Percentiles rank a stretch among this genome's conserved stretches.
Evolutionary conservation across 1,140 invertebrate species (phyloP).

Genomic region (Aphidius gifuensis): DNA sequence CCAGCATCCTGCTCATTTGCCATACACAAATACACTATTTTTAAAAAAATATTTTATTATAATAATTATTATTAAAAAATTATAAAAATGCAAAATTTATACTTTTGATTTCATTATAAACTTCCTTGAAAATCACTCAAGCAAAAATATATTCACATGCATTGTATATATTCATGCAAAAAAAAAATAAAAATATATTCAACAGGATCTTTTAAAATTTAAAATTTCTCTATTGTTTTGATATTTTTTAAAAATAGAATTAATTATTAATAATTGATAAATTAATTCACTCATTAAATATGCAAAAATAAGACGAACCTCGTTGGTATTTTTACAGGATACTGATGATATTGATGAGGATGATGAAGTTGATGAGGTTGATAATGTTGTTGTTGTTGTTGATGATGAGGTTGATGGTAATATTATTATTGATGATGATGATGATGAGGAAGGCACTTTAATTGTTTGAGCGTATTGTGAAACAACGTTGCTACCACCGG

Average conservation of each 20-base stretch:
- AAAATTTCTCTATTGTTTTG: too few relatives aligned
- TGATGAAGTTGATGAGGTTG: not conserved
- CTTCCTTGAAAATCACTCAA: too few relatives aligned
- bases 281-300: not conserved
- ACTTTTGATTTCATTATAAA: too few relatives aligned
- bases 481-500: conserved; percentile 32
- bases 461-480: conserved; percentile 30
- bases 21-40: too few relatives aligned
- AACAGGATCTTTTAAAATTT: too few relatives aligned
- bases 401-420: conserved; percentile 9
- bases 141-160: too few relatives aligned
- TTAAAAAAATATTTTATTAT: too few relatives aligned
- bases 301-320: not conserved
- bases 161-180: too few relatives aligned
- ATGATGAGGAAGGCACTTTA: conserved; percentile 45
- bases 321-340: not conserved
- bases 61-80: too few relatives aligned
- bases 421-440: conserved; percentile 29
- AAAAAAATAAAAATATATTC: too few relatives aligned
- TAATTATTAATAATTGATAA: conserved; percentile 18
- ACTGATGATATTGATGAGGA: conserved; percentile 12
- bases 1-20: too few relatives aligned
- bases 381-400: not conserved
- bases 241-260: conserved; percentile 23
- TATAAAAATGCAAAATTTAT: too few relatives aligned